Percentiles rank a stretch among this genome's conserved stretches.
Conservation (phyloP, 37 sponge, comb jelly and placozoan species). For the Hexactinellida sp. region DNA sequence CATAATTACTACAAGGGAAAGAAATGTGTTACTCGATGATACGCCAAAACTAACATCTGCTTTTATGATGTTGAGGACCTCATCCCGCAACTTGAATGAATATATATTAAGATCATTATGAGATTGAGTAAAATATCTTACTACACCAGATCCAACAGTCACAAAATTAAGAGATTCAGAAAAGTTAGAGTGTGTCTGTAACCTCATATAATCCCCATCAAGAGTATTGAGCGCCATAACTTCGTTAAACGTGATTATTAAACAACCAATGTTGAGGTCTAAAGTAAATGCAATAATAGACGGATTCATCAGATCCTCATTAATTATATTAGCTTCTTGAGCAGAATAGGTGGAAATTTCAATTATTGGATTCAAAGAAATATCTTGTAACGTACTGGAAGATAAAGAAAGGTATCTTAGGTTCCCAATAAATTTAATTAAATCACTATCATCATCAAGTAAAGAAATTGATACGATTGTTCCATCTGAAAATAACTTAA, state of each 20-base stretch:
- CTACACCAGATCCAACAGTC: not conserved
- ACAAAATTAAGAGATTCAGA: not conserved
- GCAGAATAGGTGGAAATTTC: slow-evolving; percentile 15
- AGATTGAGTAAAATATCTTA: not conserved
- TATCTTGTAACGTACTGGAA: slow-evolving; percentile 33
- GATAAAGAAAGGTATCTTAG: slow-evolving; percentile 33
- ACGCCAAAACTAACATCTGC: slow-evolving; percentile 32
- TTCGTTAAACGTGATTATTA: slow-evolving; percentile 52
- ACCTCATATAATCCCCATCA: slow-evolving; percentile 37
- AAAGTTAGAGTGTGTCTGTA: slow-evolving; percentile 29
- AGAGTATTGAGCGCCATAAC: slow-evolving; percentile 30
- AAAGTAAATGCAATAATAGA: slow-evolving; percentile 43
- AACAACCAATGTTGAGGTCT: slow-evolving; percentile 35
- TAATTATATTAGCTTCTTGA: slow-evolving; percentile 35
- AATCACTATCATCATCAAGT: slow-evolving; percentile 11
- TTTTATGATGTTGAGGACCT: slow-evolving; percentile 30
- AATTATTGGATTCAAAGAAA: slow-evolving; percentile 29
- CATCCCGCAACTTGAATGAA: slow-evolving; percentile 33
- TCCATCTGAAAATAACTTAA: slow-evolving; percentile 16
- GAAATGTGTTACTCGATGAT: slow-evolving; percentile 32
- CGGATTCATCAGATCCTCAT: slow-evolving; percentile 46
- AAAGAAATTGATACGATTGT: slow-evolving; percentile 20
- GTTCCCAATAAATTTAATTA: slow-evolving; percentile 19
- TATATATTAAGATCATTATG: slow-evolving; percentile 11
- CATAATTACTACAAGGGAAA: slow-evolving; percentile 24